Evolutionary conservation across 1,140 invertebrate species (phyloP), one percentile per base, ranked within the genome.

Genomic region (Brachionus rotundiformis): DNA sequence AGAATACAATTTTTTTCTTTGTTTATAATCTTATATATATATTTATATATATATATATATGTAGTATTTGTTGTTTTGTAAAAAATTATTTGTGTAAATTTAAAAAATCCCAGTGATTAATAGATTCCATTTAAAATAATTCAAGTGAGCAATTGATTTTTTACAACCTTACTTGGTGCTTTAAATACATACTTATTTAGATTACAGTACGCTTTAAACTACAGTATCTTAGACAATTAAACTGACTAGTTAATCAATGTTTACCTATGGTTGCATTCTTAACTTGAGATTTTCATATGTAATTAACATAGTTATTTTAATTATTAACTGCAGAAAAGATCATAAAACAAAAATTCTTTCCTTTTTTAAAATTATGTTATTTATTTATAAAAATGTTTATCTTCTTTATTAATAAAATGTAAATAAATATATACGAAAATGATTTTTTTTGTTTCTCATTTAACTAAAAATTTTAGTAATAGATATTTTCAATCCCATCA

Each of bases 341-440:
- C 16, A 54, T 54, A 54, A 54, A 54, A 54, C 16, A 25, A 54
- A 19, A 54, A 54, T 54, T 54, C 19, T 54, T 19, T 8, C 47
- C 19, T 54, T 54, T 54, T 54, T 19, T 19, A 54, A 23, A 19
- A 54, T 54, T 54, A 54, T 54, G 16, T 54, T 54, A 54, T 54
- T 54, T 54, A 54, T 54, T 23, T 49, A 49, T 49, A 49, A 54
- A 54, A 54, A 54, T 54, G 47, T 54, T 54, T 54, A 54, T 16
- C 47, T n/a, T n/a, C n/a, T 54, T 54, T 54, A 54, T 54, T 54
- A 54, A 54, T 54, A 54, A 49, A 54, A 54, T 54, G 47, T 54
- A 54, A 54, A 54, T 54, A 54, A 54, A 54, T 49, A 49, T 49
- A 7, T 16, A 49, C 10, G 47, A 54, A 54, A 54, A 4, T 54